These are phyloP conservation scores for Podocnemis expansa DNA, from an alignment of 2,113 vertebrate genomes.

Conservation along the genomic window DNA sequence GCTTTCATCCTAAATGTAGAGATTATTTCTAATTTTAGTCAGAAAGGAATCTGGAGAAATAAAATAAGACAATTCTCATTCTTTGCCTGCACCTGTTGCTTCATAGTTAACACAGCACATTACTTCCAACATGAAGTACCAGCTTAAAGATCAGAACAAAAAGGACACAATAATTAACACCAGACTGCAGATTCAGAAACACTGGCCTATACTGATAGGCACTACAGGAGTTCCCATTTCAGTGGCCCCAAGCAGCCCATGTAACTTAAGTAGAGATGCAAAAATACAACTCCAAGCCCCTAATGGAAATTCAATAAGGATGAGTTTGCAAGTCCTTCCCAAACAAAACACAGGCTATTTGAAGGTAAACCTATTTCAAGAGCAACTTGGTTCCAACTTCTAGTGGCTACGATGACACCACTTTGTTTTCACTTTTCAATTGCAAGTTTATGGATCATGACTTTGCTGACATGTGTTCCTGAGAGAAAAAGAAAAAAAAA, in stretches of 20 bases:
- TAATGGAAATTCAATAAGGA: not conserved
- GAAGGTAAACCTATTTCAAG: not conserved
- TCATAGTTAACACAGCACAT: not conserved
- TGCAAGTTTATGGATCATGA: constrained; percentile 56
- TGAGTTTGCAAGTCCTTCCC: not conserved
- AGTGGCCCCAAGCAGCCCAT: not conserved
- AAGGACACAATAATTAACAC: not conserved
- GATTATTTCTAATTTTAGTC: constrained; percentile 52
- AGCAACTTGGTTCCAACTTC: constrained; percentile 17
- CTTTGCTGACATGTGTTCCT: constrained; percentile 36
- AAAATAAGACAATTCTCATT: constrained; percentile 37
- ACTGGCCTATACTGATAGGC: not conserved
- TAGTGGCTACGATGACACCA: constrained; percentile 32
- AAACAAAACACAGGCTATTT: not conserved
- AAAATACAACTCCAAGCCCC: not conserved
- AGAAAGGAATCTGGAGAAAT: constrained; percentile 41
- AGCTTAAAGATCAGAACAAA: constrained; percentile 5
- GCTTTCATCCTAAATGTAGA: not conserved
- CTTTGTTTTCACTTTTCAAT: constrained; percentile 51
- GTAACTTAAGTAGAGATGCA: not conserved
- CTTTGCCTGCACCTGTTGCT: constrained; percentile 34
- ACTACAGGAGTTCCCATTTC: not conserved
- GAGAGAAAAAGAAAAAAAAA: constrained; percentile 43
- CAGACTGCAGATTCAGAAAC: not conserved
- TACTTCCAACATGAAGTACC: constrained; percentile 2